phyloP scores from a whole-genome alignment of 2,113 vertebrate species.

The Canis aureus region DNA sequence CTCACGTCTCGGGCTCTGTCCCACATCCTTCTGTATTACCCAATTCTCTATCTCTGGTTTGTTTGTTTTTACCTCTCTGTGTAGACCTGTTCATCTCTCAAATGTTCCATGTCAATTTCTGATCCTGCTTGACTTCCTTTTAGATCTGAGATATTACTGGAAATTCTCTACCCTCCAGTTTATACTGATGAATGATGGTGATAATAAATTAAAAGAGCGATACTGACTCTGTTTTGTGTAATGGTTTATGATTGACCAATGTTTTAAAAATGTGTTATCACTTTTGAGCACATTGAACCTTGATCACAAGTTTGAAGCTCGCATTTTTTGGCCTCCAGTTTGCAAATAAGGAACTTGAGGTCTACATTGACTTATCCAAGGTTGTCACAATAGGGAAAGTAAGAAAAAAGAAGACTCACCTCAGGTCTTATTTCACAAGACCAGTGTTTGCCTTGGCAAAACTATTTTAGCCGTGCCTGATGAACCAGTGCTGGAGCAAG shows the following conservation, averaged over 20 bases:
- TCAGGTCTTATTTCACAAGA: neutral
- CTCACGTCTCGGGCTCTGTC: neutral
- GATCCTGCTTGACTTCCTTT: neutral
- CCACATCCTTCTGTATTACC: neutral
- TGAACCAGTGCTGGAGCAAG: neutral
- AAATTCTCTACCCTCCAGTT: neutral
- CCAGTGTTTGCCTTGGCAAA: neutral
- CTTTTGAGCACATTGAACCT: constrained; percentile 3
- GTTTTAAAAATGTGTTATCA: neutral
- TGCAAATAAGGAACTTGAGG: constrained; percentile 23
- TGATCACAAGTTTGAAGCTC: neutral
- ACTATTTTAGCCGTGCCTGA: neutral
- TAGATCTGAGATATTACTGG: neutral
- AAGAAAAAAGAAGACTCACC: neutral
- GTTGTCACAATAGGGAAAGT: neutral
- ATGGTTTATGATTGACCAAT: neutral
- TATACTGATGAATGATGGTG: neutral
- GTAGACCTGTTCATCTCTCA: neutral
- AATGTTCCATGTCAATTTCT: neutral
- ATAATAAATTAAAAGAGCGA: neutral
- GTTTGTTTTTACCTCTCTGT: neutral
- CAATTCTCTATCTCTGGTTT: neutral
- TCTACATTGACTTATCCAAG: neutral
- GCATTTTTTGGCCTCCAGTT: neutral
- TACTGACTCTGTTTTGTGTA: neutral